Base-by-base conservation (phyloP, 1,140 invertebrate species). In the Dreissena rostriformis region DNA sequence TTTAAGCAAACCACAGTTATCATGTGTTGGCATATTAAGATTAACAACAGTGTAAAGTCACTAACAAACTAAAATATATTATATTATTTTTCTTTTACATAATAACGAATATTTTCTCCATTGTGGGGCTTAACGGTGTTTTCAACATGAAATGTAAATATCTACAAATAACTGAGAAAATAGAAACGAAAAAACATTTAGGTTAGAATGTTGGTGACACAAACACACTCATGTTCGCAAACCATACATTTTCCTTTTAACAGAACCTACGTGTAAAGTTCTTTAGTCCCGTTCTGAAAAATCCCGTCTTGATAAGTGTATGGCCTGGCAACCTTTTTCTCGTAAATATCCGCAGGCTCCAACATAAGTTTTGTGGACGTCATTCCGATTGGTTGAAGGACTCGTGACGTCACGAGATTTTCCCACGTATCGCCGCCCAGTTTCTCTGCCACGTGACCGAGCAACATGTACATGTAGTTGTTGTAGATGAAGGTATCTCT, bases 371-470 rank as follows among this genome's bases (percentile, higher is more conserved):
- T 74, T 17, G 86, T 84, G 51, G 53, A 65, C 17, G 76, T 79
- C 86, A 90, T 90, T 14, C 85, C 82, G 11, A 90, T 39, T 0
- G 85, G 89, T 0, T 85, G 12, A 15, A 91, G 76, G 0, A 91
- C 26, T 61, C 86, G 76, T 6, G 77, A 61, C 57, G 66, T 80
- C 15, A 89, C 19, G 24, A 90, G 85, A 11, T 86, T 85, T 51
- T 89, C 77, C 84, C 86, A 90, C 4, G 86, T 66, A 29, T 86
- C 86, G 11, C 71, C 81, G 17, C 86, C 89, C 24, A 91, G 82
- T 19, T 29, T 76, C 24, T 85, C 81, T 0, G 84, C 29, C 5
- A 88, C 85, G 7, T 88, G 85, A n/a, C 86, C 84, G 0, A 85
- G 75, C 76, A 90, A 22, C 2, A 75, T 68, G 72, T 85, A 91